These are phyloP conservation scores for Parapristionchus giblindavisi DNA, from an alignment of 2,888 invertebrate species.

Conservation along the genomic window DNA sequence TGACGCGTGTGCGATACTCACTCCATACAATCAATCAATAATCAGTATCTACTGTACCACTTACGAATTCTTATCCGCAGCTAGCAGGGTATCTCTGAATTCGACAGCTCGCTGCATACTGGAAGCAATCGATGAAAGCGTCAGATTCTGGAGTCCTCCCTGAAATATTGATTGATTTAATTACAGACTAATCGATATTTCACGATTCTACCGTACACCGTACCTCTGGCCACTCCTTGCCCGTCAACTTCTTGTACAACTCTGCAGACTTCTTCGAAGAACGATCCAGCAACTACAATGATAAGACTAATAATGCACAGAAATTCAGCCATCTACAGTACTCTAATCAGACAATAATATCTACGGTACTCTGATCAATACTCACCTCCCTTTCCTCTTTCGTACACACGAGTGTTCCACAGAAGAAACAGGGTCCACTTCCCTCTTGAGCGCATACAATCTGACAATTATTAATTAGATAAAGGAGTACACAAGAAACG, in stretches of 20 bases:
- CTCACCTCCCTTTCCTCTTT: slow-evolving; percentile 60
- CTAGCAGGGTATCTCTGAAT: slow-evolving; percentile 54
- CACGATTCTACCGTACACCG: too few relatives aligned
- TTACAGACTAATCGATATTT: background rate
- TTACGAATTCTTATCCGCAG: slow-evolving; percentile 59
- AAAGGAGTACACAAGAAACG: background rate
- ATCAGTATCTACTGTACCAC: too few relatives aligned
- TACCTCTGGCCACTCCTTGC: slow-evolving; percentile 34
- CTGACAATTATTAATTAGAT: slow-evolving; percentile 3
- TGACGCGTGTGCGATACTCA: slow-evolving; percentile 54
- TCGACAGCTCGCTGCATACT: slow-evolving; percentile 49
- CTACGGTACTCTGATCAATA: background rate
- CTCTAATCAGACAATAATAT: background rate
- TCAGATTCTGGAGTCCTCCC: slow-evolving; percentile 36
- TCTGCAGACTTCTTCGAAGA: slow-evolving; percentile 52
- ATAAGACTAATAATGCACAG: background rate
- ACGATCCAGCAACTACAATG: slow-evolving; percentile 50
- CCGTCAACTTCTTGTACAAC: slow-evolving; percentile 72
- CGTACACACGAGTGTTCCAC: slow-evolving; percentile 81
- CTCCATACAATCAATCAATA: too few relatives aligned
- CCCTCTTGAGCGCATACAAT: slow-evolving; percentile 78
- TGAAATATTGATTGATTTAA: background rate
- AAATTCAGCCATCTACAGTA: background rate
- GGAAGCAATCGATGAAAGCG: slow-evolving; percentile 33
- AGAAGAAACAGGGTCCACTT: slow-evolving; percentile 92